Base-by-base conservation (phyloP, 2,888 invertebrate genomes). In the Eupithecia subumbrata region DNA sequence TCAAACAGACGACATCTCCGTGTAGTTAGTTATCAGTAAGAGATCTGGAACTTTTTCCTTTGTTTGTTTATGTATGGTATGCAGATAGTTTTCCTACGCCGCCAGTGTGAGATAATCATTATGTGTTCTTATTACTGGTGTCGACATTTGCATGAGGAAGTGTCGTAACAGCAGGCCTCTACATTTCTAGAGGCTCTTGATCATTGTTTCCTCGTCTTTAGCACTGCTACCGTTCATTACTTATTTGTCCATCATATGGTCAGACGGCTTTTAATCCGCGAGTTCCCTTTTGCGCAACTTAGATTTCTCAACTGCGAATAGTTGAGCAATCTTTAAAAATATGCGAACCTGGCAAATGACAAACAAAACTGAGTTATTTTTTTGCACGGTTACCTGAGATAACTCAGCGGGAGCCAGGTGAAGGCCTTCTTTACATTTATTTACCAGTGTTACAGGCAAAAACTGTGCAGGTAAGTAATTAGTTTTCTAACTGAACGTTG, bases 11-110 rank as follows among this genome's bases (percentile, higher is more conserved):
- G 60, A 60, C 60, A 60, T 60, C 25, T 60, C 60, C 25, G 25
- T 25, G 25, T 14, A 12, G 60, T 60, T 25, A 60, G 60, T 22
- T 25, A 60, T 60, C 60, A 25, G n/a, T 22, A 9, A 14, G 25
- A 25, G 60, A 60, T 25, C 60, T 25, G 60, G 25, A 25, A 60
- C 12, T 22, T 25, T 22, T 60, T 60, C 60, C 60, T 60, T 60
- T 60, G 60, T 60, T 60, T 60, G 60, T 60, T 12, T 60, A 60
- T 60, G 22, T n/a, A 60, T 60, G 60, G 5, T 22, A 60, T 60
- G 60, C 25, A 60, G 60, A 60, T 52, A 9, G 52, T 25, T 60
- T 56, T 14, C 60, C 14, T 25, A 25, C 56, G 56, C 56, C 56
- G 56, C 56, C 3, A 25, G 12, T 25, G 22, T 25, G 25, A 60